Evolutionary conservation across 1,140 invertebrate species (phyloP).

Genomic region (Xylocopa sonorina): DNA sequence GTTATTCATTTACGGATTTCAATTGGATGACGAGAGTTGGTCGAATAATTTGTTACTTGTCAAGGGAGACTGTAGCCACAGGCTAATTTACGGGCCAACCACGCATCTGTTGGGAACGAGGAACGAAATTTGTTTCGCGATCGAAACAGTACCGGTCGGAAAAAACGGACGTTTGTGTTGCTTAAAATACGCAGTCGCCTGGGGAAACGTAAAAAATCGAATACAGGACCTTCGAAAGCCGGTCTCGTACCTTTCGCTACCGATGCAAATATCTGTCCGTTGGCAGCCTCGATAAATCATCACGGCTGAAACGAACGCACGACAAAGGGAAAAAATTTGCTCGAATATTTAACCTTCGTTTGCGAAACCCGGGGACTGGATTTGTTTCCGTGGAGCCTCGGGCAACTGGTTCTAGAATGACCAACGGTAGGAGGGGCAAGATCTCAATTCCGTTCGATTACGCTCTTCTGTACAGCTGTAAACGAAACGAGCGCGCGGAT

Average conservation of each 20-base stretch:
- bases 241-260: neutral
- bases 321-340: neutral
- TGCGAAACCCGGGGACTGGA: conserved; percentile 38
- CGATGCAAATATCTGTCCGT: conserved; percentile 3
- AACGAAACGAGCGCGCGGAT: no score
- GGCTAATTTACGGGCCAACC: neutral
- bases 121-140: neutral
- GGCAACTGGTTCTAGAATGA: conserved; percentile 43
- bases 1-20: neutral
- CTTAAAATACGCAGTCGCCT: neutral
- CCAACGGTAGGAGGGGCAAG: conserved; percentile 12
- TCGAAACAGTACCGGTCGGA: neutral
- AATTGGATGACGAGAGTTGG: neutral
- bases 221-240: neutral
- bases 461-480: no score
- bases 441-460: conserved; percentile 16
- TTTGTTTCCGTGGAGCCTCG: conserved; percentile 46
- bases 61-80: neutral
- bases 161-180: neutral
- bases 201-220: neutral
- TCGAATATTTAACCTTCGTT: conserved; percentile 51
- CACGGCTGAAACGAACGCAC: neutral
- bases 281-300: conserved; percentile 41
- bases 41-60: conserved; percentile 11
- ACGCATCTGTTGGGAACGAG: neutral